Evolutionary conservation across 2,797 vertebrate genomes (phyloP).

Genomic region (Spizella passerina): DNA sequence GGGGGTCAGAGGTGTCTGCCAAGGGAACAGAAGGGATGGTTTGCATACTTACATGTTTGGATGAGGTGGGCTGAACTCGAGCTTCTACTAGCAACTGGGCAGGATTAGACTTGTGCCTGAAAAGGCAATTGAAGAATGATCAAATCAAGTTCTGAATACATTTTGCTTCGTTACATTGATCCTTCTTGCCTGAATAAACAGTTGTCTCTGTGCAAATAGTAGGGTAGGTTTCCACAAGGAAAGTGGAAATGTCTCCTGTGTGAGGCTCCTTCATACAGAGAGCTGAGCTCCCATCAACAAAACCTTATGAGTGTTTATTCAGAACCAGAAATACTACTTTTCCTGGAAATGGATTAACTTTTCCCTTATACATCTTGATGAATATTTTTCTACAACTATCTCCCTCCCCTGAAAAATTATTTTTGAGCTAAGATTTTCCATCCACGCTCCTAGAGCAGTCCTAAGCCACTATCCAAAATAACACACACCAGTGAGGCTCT

Average conservation of each 20-base stretch:
- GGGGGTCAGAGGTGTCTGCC: constrained; percentile 26
- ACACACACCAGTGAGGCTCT: neutral
- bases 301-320: neutral
- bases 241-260: neutral
- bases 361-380: neutral
- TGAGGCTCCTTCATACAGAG: neutral
- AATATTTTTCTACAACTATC: neutral
- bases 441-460: neutral
- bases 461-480: neutral
- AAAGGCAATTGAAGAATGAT: constrained; percentile 53
- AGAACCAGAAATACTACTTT: neutral
- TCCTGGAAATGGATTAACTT: neutral
- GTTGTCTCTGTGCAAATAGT: neutral
- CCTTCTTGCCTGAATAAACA: neutral
- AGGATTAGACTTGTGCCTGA: constrained; percentile 93
- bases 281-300: neutral
- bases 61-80: constrained; percentile 89
- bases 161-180: neutral
- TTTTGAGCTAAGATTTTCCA: neutral
- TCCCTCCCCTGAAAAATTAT: neutral
- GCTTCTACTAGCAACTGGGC: constrained; percentile 93
- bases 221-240: neutral
- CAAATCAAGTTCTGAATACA: neutral
- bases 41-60: constrained; percentile 88
- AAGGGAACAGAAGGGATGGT: constrained; percentile 3